Evolutionary conservation across 2,113 vertebrate genomes (phyloP).

Genomic region (Rhinolophus sinicus): DNA sequence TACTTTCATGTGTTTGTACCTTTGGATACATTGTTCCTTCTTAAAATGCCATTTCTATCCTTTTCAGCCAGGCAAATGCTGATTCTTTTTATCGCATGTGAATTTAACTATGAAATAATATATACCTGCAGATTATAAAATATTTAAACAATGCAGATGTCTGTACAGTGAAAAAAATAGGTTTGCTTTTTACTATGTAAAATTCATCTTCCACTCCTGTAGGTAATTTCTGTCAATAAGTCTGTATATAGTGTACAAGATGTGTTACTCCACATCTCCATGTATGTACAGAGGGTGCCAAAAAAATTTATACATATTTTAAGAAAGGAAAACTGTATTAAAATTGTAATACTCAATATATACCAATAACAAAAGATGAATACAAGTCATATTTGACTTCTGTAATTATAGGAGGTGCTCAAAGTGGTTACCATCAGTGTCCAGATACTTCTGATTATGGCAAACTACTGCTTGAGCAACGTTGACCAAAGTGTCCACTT

Average conservation of each 20-base stretch:
- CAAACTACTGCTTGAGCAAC: too few relatives aligned
- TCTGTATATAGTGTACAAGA: neutral
- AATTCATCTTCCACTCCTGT: neutral
- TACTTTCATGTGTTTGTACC: neutral
- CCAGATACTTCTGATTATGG: too few relatives aligned
- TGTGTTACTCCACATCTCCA: neutral
- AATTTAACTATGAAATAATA: slow-evolving; percentile 33
- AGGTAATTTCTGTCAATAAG: slow-evolving; percentile 22
- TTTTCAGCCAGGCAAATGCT: slow-evolving; percentile 41
- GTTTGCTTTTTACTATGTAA: slow-evolving; percentile 35
- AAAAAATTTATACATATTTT: too few relatives aligned
- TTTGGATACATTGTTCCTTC: slow-evolving; percentile 18
- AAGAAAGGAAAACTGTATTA: too few relatives aligned
- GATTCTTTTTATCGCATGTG: slow-evolving; percentile 43
- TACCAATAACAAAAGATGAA: too few relatives aligned
- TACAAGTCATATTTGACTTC: too few relatives aligned
- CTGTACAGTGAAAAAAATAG: neutral
- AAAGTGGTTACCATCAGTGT: too few relatives aligned
- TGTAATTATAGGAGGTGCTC: too few relatives aligned
- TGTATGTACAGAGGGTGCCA: neutral
- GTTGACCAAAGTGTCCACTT: too few relatives aligned
- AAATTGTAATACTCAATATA: too few relatives aligned
- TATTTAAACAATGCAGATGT: slow-evolving; percentile 44
- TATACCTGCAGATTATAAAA: slow-evolving; percentile 48
- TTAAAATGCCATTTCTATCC: slow-evolving; percentile 10